Evolutionary conservation across 2,888 invertebrate species (phyloP), one percentile per base, ranked within the genome.

Genomic region (Drosophila multiciliata): DNA sequence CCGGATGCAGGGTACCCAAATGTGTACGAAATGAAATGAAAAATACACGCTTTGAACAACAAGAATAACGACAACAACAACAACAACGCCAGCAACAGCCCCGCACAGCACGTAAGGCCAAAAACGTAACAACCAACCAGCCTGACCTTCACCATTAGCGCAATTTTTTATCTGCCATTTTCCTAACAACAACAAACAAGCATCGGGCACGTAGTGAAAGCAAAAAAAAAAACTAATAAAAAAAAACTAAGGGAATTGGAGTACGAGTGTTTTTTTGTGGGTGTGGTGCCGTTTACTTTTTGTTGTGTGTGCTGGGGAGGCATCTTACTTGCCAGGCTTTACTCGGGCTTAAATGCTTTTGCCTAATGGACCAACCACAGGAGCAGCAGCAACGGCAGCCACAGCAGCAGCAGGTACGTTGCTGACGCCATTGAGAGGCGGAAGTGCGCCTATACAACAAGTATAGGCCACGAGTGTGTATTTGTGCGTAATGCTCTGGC

Each of bases 71-170:
- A 70, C 76, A 68, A 66, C 54, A 78, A 53, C 52, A 7, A 60
- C 50, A 71, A 48, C 50, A 67, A 64, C 62, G 60, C 48, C 65
- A 68, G 52, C 73, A 73, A 73, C 81, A 78, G 69, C 66, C 29
- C 66, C 69, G 57, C 49, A 29, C 29, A 15, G 55, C 65, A 75
- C 62, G 67, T 75, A 80, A 60, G 67, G 67, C 72, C 67, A 72
- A 80, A 66, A 67, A 83, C 83, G 90, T 88, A 83, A 83, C 81
- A 88, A 72, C 75, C 45, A 45, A 45, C 8, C 45, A 59, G 77
- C 75, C 89, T 87, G 87, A 87, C 87, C 87, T 87, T 87, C 87
- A 88, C 70, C 87, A 87, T 87, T 82, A 88, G 76, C 74, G 81
- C 88, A 85, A 61, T 75, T 75, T 73, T 70, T 75, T 53, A 67